Conservation (phyloP, 1,140 invertebrate genomes). For the Micrasema longulum region DNA sequence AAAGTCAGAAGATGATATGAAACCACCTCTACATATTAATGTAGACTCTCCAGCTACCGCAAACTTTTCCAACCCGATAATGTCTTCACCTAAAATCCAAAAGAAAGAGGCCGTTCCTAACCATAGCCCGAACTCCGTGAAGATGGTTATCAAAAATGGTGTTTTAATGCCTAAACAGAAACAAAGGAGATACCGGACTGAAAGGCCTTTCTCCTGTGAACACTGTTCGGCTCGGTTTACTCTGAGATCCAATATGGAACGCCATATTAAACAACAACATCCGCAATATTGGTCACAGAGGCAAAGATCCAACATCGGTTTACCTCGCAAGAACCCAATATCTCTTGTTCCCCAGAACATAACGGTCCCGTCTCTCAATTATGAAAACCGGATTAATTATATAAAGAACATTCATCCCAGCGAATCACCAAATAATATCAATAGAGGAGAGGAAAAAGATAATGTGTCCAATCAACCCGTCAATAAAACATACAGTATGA, state of each 20-base stretch:
- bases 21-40: conserved; percentile 59
- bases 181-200: conserved; percentile 89
- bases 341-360: conserved; percentile 51
- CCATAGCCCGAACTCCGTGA: conserved; percentile 75
- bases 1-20: conserved; percentile 61
- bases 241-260: conserved; percentile 91
- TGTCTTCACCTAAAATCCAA: conserved; percentile 50
- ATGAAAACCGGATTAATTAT: conserved; percentile 45
- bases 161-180: conserved; percentile 91
- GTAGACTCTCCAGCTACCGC: conserved; percentile 57
- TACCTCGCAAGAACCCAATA: conserved; percentile 47
- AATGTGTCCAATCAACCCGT: conserved; percentile 38
- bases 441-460: conserved; percentile 55
- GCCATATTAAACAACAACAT: conserved; percentile 94
- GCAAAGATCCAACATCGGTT: conserved; percentile 68
- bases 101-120: conserved; percentile 55
- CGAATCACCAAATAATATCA: conserved; percentile 30
- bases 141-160: conserved; percentile 92
- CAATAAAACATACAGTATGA: conserved; percentile 59
- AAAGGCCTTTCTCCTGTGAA: conserved; percentile 89
- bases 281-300: conserved; percentile 87
- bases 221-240: conserved; percentile 91
- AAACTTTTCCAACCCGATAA: conserved; percentile 35
- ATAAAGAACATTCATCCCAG: conserved; percentile 40
- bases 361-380: conserved; percentile 48